Evolutionary conservation across 1,140 invertebrate genomes (phyloP).

Genomic region (Homalodisca vitripennis): DNA sequence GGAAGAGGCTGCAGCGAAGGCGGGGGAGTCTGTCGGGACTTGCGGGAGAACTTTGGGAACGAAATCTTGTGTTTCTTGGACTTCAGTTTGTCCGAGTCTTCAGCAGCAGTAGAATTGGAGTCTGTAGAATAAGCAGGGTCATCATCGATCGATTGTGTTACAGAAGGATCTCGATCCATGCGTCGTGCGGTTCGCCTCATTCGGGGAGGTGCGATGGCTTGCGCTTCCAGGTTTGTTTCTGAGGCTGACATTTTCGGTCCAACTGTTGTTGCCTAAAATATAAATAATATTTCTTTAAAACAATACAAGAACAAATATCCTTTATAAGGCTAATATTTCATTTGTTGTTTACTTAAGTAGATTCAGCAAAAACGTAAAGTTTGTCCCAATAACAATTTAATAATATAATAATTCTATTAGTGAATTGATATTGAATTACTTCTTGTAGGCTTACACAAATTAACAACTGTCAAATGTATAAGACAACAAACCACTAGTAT

Average conservation of each 20-base stretch:
- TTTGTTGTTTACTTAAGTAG: too few relatives aligned
- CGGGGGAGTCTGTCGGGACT: slow-evolving; percentile 32
- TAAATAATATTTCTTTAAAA: too few relatives aligned
- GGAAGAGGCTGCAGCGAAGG: slow-evolving; percentile 13
- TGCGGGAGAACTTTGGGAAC: slow-evolving; percentile 39
- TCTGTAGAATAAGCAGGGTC: slow-evolving; percentile 55
- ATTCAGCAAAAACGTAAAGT: too few relatives aligned
- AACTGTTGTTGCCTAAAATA: not conserved
- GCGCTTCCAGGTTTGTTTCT: slow-evolving; percentile 44
- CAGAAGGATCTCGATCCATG: slow-evolving; percentile 44
- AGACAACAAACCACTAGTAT: too few relatives aligned
- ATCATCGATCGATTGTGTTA: slow-evolving; percentile 47
- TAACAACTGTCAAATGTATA: too few relatives aligned
- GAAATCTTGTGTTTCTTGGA: slow-evolving; percentile 52
- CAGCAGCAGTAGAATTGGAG: slow-evolving; percentile 54
- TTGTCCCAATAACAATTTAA: too few relatives aligned
- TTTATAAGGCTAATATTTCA: too few relatives aligned
- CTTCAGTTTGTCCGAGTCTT: slow-evolving; percentile 50
- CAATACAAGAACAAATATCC: too few relatives aligned
- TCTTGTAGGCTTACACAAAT: too few relatives aligned
- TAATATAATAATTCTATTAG: too few relatives aligned
- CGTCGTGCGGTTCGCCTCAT: slow-evolving; percentile 29
- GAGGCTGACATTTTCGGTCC: slow-evolving; percentile 1
- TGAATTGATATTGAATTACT: too few relatives aligned
- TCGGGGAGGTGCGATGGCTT: slow-evolving; percentile 37